Base-by-base conservation (phyloP, 2,113 vertebrate genomes). In the Cinclus mexicanus region DNA sequence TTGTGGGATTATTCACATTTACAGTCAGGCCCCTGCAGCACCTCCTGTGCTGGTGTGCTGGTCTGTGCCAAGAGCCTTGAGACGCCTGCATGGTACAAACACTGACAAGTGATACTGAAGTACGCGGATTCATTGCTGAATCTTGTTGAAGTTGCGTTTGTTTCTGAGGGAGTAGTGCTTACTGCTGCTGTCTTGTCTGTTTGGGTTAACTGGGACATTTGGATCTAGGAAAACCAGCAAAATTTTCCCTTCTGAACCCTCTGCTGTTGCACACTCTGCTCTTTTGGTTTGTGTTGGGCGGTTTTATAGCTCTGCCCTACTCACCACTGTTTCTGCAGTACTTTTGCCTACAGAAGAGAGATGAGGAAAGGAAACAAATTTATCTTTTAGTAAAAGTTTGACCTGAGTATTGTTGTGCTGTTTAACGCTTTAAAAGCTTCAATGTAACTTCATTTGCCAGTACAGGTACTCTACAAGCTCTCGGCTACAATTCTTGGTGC, bases 1-100 rank as follows among this genome's bases (percentile, higher is more conserved):
- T 35, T 5, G 26, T 80, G 83, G 93, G 70, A 95, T 93, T 95
- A 83, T 75, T 89, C 67, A 15, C 78, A 9, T 94, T 89, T 85
- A 22, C 70, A 77, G 81, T 57, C 70, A 50, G 78, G 61, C 70
- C 87, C 93, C 84, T 86, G 87, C 82, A 88, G 84, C 81, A 70
- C n/a, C 72, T 89, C 64, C 69, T 60, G 49, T 5, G 12, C 56
- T 53, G 64, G 19, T 75, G 59, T 10, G 6, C 53, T 76, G 53
- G 4, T 64, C 69, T 79, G 78, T 39, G 74, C 84, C 1, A 39
- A 69, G 74, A 89, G 81, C 84, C 59, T 53, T 20, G 74, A 82
- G 49, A 71, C 0, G 1, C 64, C 65, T 1, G n/a, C 0, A 0
- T 53, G 56, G 67, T 80, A 24, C 67, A 29, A 61, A 95, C 50